Base-by-base conservation (phyloP, 2,888 invertebrate genomes). In the Drosophila vallismaia region DNA sequence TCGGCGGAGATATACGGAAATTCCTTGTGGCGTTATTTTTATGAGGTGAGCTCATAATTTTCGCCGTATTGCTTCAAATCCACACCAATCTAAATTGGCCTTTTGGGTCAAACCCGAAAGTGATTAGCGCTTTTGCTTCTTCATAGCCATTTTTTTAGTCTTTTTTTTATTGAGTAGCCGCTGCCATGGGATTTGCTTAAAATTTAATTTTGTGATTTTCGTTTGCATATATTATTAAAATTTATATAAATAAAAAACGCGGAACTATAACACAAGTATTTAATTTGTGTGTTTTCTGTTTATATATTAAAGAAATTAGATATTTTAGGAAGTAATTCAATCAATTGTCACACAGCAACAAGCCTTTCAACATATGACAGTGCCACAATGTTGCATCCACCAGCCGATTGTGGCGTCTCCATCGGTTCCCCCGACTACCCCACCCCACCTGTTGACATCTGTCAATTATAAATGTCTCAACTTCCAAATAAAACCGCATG, bases 11-110 rank as follows among this genome's bases (percentile, higher is more conserved):
- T 33, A 54, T 54, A 69, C 70, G 79, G 82, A 86, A 86, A 78
- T 86, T 86, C 82, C 77, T 86, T 71, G 57, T 79, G 76, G 60
- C 71, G 48, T 77, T 83, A 87, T 84, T 85, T 87, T 86, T 86
- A 79, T 76, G 79, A 75, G 82, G 72, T 86, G 83, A 86, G 87
- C 85, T 84, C 83, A 84, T 86, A 86, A 84, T 77, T 86, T 81
- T 75, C 63, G 55, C 66, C 68, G 71, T 62, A 55, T 74, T 53
- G 57, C 12, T 58, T 67, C 19, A 48, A 54, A 44, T 59, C 49
- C 50, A 56, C 28, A 51, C 50, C 50, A 46, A 51, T 51, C 51
- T 49, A 57, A 68, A 58, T 58, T 67, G 57, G 66, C 45, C 63
- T 77, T 76, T 75, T 71, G 76, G 79, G 82, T 79, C 82, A 82